These are phyloP conservation scores for Lamellibrachia luymesi DNA, from an alignment of 1,140 invertebrate species.

Conservation along the genomic window DNA sequence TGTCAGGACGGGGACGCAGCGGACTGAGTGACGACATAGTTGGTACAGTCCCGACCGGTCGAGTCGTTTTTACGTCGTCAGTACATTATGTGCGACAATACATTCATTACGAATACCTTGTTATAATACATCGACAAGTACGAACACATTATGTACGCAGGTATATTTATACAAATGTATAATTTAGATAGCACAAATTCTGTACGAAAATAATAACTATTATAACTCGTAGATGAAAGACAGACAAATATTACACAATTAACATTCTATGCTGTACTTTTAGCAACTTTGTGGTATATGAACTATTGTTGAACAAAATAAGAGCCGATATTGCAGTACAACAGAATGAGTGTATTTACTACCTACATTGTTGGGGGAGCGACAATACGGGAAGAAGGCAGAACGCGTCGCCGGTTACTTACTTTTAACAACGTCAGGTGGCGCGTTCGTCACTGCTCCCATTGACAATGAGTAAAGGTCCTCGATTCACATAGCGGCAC, in stretches of 20 bases:
- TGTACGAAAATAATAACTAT: neutral
- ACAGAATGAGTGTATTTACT: neutral
- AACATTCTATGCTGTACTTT: neutral
- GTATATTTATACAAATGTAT: neutral
- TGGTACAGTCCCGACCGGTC: neutral
- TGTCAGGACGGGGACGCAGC: neutral
- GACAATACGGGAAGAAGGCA: neutral
- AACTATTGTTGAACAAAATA: neutral
- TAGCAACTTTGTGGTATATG: neutral
- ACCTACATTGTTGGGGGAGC: neutral
- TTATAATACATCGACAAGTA: neutral
- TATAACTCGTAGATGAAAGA: neutral
- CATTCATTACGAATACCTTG: neutral
- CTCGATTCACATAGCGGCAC: neutral
- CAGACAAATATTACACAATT: neutral
- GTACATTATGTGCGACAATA: neutral
- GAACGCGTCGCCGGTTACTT: neutral
- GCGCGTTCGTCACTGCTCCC: neutral
- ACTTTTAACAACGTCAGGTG: slow-evolving; percentile 4
- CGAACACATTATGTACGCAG: neutral
- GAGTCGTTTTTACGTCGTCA: neutral
- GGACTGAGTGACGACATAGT: neutral
- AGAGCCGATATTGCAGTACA: neutral
- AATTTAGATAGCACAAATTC: neutral
- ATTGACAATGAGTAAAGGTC: neutral